Percentiles rank a stretch among this genome's conserved stretches.
Conservation (phyloP, 2,888 invertebrate species). For the Chrysolina oricalcia region DNA sequence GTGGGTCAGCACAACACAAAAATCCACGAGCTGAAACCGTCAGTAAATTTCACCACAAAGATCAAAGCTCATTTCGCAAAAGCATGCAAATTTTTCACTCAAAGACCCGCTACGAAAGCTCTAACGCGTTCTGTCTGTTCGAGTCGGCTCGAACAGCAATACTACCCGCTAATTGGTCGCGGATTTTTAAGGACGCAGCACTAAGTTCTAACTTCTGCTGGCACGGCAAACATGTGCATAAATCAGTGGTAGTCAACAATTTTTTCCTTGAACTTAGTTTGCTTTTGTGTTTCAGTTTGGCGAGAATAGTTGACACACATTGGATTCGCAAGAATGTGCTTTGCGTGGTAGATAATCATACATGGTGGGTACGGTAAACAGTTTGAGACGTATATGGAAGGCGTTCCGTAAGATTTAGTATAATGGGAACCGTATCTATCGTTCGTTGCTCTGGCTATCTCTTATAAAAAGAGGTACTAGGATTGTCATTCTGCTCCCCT, state of each 20-base stretch:
- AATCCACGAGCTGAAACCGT: neutral
- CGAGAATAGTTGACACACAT: conserved; percentile 20
- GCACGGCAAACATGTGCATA: conserved; percentile 42
- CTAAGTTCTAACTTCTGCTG: conserved; percentile 33
- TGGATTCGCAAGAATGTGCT: conserved; percentile 16
- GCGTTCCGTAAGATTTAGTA: too few relatives aligned
- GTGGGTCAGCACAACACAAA: conserved; percentile 28
- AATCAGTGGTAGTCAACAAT: conserved; percentile 47
- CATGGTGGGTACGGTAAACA: neutral
- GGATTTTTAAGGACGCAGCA: conserved; percentile 56
- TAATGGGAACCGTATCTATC: too few relatives aligned
- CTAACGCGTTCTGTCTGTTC: conserved; percentile 49
- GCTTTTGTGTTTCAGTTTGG: conserved; percentile 13
- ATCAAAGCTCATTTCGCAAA: neutral
- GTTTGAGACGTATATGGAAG: neutral
- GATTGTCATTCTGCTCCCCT: too few relatives aligned
- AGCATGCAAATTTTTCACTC: conserved; percentile 29
- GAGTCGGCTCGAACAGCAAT: conserved; percentile 45
- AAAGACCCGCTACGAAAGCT: conserved; percentile 26
- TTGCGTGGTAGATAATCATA: conserved; percentile 5
- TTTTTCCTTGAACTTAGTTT: conserved; percentile 21
- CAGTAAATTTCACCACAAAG: neutral
- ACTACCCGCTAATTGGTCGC: conserved; percentile 58
- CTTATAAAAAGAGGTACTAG: too few relatives aligned
- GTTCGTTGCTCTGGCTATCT: too few relatives aligned